Evolutionary conservation across 2,888 invertebrate species (phyloP), one percentile per base, ranked within the genome.

Genomic region (Hypomecis punctinalis): DNA sequence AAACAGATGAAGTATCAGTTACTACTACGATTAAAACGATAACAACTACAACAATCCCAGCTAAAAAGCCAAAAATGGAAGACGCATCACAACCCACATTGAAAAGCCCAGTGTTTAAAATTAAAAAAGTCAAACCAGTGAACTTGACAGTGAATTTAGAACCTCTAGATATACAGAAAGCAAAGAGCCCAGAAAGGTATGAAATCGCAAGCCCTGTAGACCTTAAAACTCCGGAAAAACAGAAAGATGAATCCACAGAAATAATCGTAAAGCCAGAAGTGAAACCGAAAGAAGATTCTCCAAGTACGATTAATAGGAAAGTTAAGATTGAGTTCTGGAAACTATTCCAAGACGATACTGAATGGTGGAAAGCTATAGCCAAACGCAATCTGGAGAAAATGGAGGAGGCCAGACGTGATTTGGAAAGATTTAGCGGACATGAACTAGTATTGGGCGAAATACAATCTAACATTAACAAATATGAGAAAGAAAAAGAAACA

Each of bases 291-390:
- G 67, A 75, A 0, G 63, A 67, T 8, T 80, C 80, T 45, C 76
- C 77, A 0, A 78, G 73, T 23, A 81, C 80, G 0, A 71, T 80
- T 35, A 76, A 80, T 0, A 86, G 76, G 63, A 83, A 84, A 69
- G 80, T 83, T 0, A 85, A 81, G 67, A 76, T 80, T 39, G 84
- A 91, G 49, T 92, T 93, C 70, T 92, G 91, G 91, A 88, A 85
- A 59, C 80, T 93, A 74, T 93, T 93, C 69, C 89, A 87, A 70
- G 89, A 93, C 63, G 93, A 93, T 42, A 86, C 91, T 0, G 93
- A 93, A 56, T 89, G 91, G 86, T 93, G 93, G 93, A 91, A 88
- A 58, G 92, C 87, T 0, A 70, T 93, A 23, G 93, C 93, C 1
- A 88, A 91, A 61, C 86, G 92, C 56, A 91, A 93, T 74, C 73